These are phyloP conservation scores for Fringilla coelebs DNA, from an alignment of 2,797 vertebrate species.

Conservation along the genomic window DNA sequence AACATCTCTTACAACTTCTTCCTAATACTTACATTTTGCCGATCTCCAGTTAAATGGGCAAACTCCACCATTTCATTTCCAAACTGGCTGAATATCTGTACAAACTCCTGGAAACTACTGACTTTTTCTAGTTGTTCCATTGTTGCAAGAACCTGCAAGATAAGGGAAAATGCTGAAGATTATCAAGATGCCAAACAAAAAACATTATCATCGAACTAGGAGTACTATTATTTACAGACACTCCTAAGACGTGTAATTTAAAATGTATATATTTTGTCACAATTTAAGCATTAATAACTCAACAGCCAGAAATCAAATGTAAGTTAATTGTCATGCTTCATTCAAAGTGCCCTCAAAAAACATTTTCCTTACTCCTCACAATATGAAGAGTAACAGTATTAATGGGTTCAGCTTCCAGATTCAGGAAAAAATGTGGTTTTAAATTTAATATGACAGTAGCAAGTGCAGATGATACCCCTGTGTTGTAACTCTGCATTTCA, in stretches of 20 bases:
- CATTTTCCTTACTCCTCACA: not conserved
- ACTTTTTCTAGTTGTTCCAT: slow-evolving; percentile 95
- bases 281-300: not conserved
- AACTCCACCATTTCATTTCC: slow-evolving; percentile 99
- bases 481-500: not conserved
- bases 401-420: not conserved
- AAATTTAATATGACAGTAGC: not conserved
- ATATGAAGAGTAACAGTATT: not conserved
- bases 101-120: slow-evolving; percentile 98
- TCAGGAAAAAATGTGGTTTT: not conserved
- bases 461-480: not conserved
- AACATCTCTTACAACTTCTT: not conserved
- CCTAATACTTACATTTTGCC: slow-evolving; percentile 90
- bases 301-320: not conserved
- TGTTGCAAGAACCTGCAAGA: slow-evolving; percentile 89
- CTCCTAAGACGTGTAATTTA: not conserved
- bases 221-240: not conserved
- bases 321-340: not conserved
- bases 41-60: slow-evolving; percentile 96
- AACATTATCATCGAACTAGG: not conserved
- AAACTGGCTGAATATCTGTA: slow-evolving; percentile 99
- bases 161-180: not conserved
- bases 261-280: not conserved
- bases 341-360: not conserved
- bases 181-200: not conserved